Conservation (phyloP, 2,113 vertebrate species). For the Syngnathoides biaculeatus region DNA sequence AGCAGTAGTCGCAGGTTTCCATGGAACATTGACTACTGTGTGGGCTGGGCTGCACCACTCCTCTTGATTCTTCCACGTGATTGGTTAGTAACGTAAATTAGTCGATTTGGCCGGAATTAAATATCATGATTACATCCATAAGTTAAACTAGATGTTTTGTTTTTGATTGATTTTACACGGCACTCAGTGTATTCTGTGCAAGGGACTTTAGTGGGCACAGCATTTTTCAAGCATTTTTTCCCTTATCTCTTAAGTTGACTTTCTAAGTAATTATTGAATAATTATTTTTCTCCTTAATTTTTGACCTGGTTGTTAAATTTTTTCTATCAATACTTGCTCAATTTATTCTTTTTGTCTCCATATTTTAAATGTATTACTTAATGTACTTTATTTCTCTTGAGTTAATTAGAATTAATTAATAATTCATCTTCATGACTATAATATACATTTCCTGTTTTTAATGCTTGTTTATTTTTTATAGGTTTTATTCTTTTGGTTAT, state of each 20-base stretch:
- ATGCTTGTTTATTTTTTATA: background rate
- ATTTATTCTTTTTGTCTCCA: background rate
- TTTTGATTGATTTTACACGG: background rate
- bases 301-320: background rate
- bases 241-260: too few species aligned
- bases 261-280: too few species aligned
- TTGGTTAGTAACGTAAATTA: background rate
- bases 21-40: background rate
- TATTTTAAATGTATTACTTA: background rate
- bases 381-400: background rate
- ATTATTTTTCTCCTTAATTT: background rate
- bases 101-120: background rate
- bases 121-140: background rate
- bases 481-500: background rate
- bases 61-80: background rate
- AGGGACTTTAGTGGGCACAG: background rate
- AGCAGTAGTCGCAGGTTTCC: background rate
- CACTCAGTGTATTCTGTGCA: background rate
- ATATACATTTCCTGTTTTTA: too few species aligned
- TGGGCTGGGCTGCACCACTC: background rate
- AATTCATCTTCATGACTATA: too few species aligned
- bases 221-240: too few species aligned
- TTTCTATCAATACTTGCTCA: background rate
- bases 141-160: background rate
- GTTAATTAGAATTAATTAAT: background rate